Conservation (phyloP, 1,140 invertebrate species). For the Pseudomyrmex gracilis region DNA sequence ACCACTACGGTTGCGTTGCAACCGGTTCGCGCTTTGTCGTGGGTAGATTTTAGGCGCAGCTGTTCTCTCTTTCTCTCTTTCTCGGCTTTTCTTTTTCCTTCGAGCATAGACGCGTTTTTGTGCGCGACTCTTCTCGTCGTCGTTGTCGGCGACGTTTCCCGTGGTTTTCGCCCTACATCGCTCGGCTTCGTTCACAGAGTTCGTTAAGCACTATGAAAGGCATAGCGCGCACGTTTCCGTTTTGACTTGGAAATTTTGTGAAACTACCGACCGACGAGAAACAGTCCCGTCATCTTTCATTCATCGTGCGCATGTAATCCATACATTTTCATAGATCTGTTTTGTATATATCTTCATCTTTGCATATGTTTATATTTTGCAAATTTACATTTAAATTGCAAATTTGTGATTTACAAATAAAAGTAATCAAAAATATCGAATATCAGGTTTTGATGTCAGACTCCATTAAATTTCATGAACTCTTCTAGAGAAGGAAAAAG, state of each 20-base stretch:
- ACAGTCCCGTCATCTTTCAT: background rate
- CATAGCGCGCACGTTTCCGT: background rate
- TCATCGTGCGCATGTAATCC: background rate
- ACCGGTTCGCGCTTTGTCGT: constrained; percentile 58
- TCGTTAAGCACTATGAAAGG: background rate
- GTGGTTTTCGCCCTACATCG: constrained; percentile 3
- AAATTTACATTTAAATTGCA: background rate
- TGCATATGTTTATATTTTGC: background rate
- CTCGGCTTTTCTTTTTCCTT: background rate
- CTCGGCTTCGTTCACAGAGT: background rate
- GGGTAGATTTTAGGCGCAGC: constrained; percentile 58
- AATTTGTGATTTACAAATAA: background rate
- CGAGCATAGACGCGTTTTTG: constrained; percentile 25
- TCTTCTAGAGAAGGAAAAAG: too few species aligned
- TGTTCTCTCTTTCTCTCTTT: background rate
- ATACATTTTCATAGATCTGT: background rate
- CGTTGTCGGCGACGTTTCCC: constrained; percentile 1
- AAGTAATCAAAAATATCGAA: too few species aligned
- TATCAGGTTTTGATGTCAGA: too few species aligned
- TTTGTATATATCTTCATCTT: background rate
- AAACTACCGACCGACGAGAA: background rate
- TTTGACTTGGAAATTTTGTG: background rate
- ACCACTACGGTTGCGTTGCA: constrained; percentile 1
- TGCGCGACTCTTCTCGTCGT: constrained; percentile 9
- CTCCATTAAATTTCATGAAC: too few species aligned